Conservation (phyloP, 1,140 invertebrate species). For the Hycleus cichorii region DNA sequence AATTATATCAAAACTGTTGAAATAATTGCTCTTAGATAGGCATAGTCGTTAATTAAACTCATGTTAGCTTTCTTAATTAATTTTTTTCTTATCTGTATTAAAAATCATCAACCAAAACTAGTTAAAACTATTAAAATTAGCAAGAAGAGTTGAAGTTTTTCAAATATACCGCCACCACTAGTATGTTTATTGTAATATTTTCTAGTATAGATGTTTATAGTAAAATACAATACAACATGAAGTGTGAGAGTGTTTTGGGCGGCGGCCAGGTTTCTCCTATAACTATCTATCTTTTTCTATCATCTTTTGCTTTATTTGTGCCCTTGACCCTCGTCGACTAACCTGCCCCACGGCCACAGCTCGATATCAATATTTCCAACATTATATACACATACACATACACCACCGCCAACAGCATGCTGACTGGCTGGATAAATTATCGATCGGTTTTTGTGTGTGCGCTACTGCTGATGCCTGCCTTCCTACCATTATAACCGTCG, state of each 20-base stretch:
- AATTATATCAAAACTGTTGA: constrained; percentile 16
- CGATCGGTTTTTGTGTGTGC: not conserved
- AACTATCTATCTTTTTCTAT: too few species aligned
- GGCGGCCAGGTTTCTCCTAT: constrained; percentile 12
- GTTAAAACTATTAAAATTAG: not conserved
- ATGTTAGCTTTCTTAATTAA: constrained; percentile 10
- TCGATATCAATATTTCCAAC: constrained; percentile 13
- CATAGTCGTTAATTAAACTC: constrained; percentile 13
- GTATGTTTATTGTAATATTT: too few species aligned
- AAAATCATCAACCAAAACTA: too few species aligned
- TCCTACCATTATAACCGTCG: not conserved
- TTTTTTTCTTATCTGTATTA: not conserved
- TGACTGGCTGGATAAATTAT: not conserved
- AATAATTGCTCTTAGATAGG: constrained; percentile 13
- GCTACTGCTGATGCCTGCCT: not conserved
- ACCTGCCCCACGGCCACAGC: constrained; percentile 29
- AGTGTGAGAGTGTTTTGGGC: constrained; percentile 21
- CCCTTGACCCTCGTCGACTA: constrained; percentile 32
- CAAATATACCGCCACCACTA: not conserved
- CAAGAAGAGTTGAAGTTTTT: not conserved
- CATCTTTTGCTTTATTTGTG: not conserved
- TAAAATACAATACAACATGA: too few species aligned
- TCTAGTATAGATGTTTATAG: not conserved
- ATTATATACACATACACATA: too few species aligned
- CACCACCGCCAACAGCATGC: constrained; percentile 8